Conservation (phyloP, 1,140 invertebrate genomes). For the Paracyclopina nana region DNA sequence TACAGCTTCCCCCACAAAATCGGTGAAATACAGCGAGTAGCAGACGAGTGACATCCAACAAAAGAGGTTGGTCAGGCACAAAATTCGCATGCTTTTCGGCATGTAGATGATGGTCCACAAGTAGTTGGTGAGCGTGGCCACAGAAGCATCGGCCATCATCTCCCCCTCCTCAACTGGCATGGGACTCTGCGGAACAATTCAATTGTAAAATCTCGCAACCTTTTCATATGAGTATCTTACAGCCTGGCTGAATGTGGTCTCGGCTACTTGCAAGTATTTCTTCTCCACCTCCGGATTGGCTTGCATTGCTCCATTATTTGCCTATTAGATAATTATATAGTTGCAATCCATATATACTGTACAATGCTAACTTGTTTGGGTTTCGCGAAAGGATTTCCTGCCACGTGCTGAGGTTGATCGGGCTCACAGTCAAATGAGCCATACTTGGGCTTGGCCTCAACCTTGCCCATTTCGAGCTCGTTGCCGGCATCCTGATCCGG, state of each 20-base stretch:
- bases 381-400: no score
- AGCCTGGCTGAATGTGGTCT: constrained; percentile 11
- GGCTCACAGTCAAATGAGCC: no score
- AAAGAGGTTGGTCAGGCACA: constrained; percentile 84
- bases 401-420: no score
- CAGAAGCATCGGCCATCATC: constrained; percentile 6
- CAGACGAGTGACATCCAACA: constrained; percentile 96
- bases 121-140: constrained; percentile 39
- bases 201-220: neutral
- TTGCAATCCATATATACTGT: no score
- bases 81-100: constrained; percentile 59
- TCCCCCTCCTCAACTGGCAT: neutral
- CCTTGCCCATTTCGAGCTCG: no score
- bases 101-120: constrained; percentile 69
- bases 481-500: no score
- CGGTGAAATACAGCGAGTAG: constrained; percentile 89
- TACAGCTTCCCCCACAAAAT: constrained; percentile 90
- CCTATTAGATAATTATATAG: no score
- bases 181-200: neutral
- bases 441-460: no score
- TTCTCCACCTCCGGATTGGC: neutral
- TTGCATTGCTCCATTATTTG: neutral
- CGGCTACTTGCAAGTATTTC: constrained; percentile 16
- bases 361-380: no score
- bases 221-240: constrained; percentile 8